These are phyloP conservation scores for Eupithecia centaureata DNA, from an alignment of 2,888 invertebrate species.

Conservation along the genomic window DNA sequence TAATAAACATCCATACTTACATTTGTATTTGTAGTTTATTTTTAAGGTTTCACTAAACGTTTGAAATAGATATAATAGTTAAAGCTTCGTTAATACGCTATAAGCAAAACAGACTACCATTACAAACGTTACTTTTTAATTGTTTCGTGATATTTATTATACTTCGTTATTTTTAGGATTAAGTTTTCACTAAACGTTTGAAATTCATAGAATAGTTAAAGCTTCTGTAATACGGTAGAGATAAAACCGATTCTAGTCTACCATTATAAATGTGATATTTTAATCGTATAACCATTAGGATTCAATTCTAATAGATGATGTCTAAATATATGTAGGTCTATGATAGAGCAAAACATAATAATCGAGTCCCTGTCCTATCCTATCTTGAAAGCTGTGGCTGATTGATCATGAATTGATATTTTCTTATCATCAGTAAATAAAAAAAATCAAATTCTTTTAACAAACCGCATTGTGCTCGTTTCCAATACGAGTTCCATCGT, in stretches of 20 bases:
- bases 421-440: constrained; percentile 41
- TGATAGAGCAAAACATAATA: background rate
- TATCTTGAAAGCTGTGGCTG: background rate
- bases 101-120: no score
- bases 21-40: no score
- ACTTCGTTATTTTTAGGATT: background rate
- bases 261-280: background rate
- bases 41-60: no score
- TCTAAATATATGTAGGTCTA: no score
- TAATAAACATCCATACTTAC: no score
- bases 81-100: no score
- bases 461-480: constrained; percentile 68
- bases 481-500: constrained; percentile 76
- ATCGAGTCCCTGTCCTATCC: background rate
- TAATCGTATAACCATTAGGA: no score
- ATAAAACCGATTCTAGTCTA: background rate
- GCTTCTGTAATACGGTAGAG: background rate
- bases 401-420: constrained; percentile 52
- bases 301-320: no score
- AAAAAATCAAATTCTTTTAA: constrained; percentile 68
- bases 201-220: background rate
- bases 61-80: no score
- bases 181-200: background rate
- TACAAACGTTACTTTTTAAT: no score
- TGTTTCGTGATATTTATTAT: no score